These are phyloP conservation scores for Coregonus suidteri DNA, from an alignment of 2,797 vertebrate genomes.

Conservation along the genomic window DNA sequence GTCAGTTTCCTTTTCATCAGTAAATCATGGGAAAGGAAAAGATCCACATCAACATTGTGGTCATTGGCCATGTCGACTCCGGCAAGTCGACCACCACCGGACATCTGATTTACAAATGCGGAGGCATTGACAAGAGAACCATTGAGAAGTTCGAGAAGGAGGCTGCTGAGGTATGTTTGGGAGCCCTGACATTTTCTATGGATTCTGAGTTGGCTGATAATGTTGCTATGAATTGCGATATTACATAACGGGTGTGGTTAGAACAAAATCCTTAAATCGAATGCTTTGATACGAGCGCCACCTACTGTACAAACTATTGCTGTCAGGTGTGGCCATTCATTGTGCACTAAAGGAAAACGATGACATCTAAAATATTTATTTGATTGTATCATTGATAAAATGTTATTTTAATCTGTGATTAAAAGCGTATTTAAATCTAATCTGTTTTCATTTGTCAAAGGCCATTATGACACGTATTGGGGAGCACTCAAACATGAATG, in stretches of 20 bases:
- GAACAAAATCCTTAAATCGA: background rate
- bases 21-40: slow-evolving; percentile 78
- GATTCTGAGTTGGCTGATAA: background rate
- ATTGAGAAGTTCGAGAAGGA: slow-evolving; percentile 84
- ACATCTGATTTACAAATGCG: slow-evolving; percentile 80
- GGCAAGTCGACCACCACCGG: slow-evolving; percentile 82
- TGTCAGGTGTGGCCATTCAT: background rate
- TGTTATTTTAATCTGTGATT: too few species aligned
- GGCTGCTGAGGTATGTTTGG: slow-evolving; percentile 72
- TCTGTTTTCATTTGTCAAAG: too few species aligned
- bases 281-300: slow-evolving; percentile 29
- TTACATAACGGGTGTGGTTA: slow-evolving; percentile 25
- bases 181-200: background rate
- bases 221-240: background rate
- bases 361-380: background rate
- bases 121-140: slow-evolving; percentile 81
- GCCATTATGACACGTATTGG: too few species aligned
- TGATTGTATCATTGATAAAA: background rate
- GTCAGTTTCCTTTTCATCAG: slow-evolving; percentile 45
- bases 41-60: slow-evolving; percentile 80
- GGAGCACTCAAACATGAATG: too few species aligned
- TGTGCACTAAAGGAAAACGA: background rate
- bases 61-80: slow-evolving; percentile 83
- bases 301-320: slow-evolving; percentile 42
- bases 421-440: too few species aligned